phyloP scores from a whole-genome alignment of 2,113 vertebrate genomes.

The Takifugu bimaculatus region DNA sequence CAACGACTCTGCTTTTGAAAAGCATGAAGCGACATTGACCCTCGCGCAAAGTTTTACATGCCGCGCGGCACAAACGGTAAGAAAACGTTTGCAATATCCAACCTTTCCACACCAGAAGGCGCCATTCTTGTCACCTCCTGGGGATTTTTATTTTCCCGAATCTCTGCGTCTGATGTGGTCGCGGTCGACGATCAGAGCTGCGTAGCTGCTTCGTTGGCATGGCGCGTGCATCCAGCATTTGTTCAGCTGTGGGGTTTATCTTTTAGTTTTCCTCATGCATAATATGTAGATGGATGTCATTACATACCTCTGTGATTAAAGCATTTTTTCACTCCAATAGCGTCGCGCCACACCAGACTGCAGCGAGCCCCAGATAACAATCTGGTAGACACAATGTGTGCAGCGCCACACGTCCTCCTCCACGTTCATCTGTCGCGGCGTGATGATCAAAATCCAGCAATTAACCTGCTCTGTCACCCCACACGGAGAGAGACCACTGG shows the following conservation, averaged over 20 bases:
- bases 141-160: neutral
- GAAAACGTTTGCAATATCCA: no score
- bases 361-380: constrained; percentile 39
- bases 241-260: constrained; percentile 44
- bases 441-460: constrained; percentile 61
- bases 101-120: neutral
- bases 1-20: no score
- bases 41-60: no score
- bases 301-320: constrained; percentile 61
- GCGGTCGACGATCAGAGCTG: constrained; percentile 25
- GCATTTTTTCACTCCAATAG: constrained; percentile 35
- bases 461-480: constrained; percentile 67
- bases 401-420: constrained; percentile 31
- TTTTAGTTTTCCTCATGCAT: constrained; percentile 56
- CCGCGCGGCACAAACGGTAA: neutral
- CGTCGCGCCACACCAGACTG: constrained; percentile 29
- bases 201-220: constrained; percentile 46
- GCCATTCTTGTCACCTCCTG: no score
- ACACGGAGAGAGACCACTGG: constrained; percentile 55
- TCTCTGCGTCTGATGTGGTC: constrained; percentile 36
- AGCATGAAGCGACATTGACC: no score
- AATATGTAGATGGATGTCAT: constrained; percentile 59
- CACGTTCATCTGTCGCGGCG: constrained; percentile 46
- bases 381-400: constrained; percentile 50
- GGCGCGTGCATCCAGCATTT: constrained; percentile 44